These are phyloP conservation scores for Sebastiscus albofasciatus DNA, from an alignment of 2,797 vertebrate genomes.

Conservation along the genomic window DNA sequence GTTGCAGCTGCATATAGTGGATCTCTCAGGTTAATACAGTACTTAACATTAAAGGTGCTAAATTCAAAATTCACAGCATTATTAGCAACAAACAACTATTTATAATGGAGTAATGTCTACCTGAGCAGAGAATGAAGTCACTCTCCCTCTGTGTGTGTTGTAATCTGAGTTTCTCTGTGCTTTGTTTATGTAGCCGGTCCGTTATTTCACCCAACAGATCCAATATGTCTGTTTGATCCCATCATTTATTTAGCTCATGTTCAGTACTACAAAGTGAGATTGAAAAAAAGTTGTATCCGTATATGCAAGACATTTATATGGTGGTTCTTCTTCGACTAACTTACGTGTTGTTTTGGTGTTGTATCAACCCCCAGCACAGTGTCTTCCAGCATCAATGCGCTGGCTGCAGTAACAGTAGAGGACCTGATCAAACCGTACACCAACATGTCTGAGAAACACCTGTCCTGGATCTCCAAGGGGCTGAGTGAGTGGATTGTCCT, in stretches of 20 bases:
- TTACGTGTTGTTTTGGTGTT: background rate
- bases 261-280: background rate
- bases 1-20: conserved; percentile 81
- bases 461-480: conserved; percentile 90
- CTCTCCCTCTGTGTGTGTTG: too few relatives aligned
- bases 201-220: background rate
- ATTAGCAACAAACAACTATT: too few relatives aligned
- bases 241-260: background rate
- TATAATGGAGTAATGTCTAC: accelerated
- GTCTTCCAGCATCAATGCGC: conserved; percentile 94
- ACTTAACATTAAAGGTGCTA: background rate
- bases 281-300: background rate
- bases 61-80: too few relatives aligned
- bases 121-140: too few relatives aligned
- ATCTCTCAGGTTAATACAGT: conserved; percentile 88
- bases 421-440: conserved; percentile 88
- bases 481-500: conserved; percentile 84
- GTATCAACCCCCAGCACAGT: conserved; percentile 84
- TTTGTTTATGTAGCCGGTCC: too few relatives aligned
- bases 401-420: conserved; percentile 92
- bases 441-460: conserved; percentile 85
- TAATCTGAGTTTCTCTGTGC: too few relatives aligned
- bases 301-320: background rate
- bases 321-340: background rate
- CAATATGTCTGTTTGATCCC: background rate